A percentile compares a stretch with the other conserved stretches of the same genome.
Evolutionary conservation across 1,140 invertebrate species (phyloP).

Genomic region (Drosophila mayri): DNA sequence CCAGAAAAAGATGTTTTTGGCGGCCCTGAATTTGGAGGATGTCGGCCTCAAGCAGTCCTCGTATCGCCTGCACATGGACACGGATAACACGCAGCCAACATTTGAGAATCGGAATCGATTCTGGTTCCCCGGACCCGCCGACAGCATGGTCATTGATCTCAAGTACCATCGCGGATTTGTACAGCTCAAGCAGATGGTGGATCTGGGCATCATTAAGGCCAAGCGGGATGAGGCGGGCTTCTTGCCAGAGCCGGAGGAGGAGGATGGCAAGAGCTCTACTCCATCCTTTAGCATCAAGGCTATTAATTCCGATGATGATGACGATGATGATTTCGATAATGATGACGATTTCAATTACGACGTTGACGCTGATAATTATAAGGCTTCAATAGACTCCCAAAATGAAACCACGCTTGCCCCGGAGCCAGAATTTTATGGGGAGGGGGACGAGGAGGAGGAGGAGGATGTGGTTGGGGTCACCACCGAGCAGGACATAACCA

Average conservation of each 20-base stretch:
- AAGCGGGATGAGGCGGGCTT: conserved; percentile 63
- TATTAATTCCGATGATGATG: conserved; percentile 25
- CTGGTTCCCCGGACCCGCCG: conserved; percentile 89
- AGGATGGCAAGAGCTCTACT: neutral
- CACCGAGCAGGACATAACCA: neutral
- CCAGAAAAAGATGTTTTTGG: conserved; percentile 77
- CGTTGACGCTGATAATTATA: conserved; percentile 41
- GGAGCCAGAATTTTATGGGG: too few relatives aligned
- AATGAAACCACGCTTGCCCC: neutral
- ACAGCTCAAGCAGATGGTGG: conserved; percentile 88
- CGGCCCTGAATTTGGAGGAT: conserved; percentile 76
- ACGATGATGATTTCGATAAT: neutral
- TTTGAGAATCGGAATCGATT: conserved; percentile 87
- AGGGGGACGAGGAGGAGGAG: too few relatives aligned
- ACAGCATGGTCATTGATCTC: conserved; percentile 88
- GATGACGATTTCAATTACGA: conserved; percentile 5
- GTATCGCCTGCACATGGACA: conserved; percentile 89
- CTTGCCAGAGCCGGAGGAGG: conserved; percentile 5
- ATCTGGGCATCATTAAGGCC: conserved; percentile 87
- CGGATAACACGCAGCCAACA: conserved; percentile 88
- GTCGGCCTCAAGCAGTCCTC: conserved; percentile 61
- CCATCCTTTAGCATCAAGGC: conserved; percentile 39
- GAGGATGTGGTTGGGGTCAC: neutral
- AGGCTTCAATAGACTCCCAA: conserved; percentile 29
- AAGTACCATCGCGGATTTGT: conserved; percentile 89